Percentiles rank a stretch among this genome's conserved stretches.
Evolutionary conservation across 2,888 invertebrate genomes (phyloP).

Genomic region (Ectemnius continuus): DNA sequence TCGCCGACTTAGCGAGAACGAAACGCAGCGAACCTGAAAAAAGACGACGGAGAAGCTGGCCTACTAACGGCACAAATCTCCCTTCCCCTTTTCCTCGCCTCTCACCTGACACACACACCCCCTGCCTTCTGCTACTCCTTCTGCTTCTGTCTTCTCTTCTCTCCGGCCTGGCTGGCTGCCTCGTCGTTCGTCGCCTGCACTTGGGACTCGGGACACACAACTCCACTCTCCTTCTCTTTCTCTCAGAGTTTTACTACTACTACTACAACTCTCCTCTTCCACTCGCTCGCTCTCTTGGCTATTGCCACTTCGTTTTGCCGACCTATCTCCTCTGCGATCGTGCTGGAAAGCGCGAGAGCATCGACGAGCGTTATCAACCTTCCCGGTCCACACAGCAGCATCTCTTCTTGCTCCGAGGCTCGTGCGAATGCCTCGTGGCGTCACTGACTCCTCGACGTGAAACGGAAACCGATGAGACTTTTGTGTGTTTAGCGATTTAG

Average conservation of each 20-base stretch:
- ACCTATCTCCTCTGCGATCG: slow-evolving; percentile 5
- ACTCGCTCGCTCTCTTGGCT: not conserved
- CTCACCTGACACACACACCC: slow-evolving; percentile 10
- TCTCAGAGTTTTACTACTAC: not conserved
- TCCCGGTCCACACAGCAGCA: too few relatives aligned
- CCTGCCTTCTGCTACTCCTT: slow-evolving; percentile 7
- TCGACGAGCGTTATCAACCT: slow-evolving; percentile 4
- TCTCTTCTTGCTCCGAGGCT: too few relatives aligned
- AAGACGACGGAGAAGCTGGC: slow-evolving; percentile 63
- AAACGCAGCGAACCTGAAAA: slow-evolving; percentile 59
- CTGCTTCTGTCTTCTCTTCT: not conserved
- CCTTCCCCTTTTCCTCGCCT: slow-evolving; percentile 13
- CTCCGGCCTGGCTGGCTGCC: not conserved
- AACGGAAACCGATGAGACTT: too few relatives aligned
- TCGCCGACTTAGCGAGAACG: slow-evolving; percentile 30
- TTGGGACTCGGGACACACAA: too few relatives aligned
- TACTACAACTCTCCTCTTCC: not conserved
- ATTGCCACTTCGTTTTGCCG: slow-evolving; percentile 3
- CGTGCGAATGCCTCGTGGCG: too few relatives aligned
- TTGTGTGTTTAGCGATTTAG: too few relatives aligned
- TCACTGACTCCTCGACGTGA: too few relatives aligned
- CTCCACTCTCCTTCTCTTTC: too few relatives aligned
- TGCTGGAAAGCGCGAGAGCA: slow-evolving; percentile 17
- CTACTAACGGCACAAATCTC: slow-evolving; percentile 67
- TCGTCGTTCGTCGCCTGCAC: too few relatives aligned